Conservation (phyloP, 2,797 vertebrate genomes). For the Aviceda cuculoides region DNA sequence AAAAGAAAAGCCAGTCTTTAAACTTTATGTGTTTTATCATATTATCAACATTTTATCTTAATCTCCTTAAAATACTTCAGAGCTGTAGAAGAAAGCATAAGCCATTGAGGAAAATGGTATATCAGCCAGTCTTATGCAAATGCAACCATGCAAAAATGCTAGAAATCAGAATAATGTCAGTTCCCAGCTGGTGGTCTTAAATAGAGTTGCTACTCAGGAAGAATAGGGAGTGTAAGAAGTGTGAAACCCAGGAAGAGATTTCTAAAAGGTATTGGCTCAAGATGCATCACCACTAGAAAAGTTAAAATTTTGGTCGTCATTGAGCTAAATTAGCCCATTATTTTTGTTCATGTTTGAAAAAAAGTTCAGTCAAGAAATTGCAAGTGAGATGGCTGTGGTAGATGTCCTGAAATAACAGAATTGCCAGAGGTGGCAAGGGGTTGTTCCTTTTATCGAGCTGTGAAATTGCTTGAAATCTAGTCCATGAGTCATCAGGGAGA, state of each 20-base stretch:
- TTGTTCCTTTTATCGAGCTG: not conserved
- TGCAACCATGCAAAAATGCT: not conserved
- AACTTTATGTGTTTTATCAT: not conserved
- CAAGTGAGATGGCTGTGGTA: not conserved
- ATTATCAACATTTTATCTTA: not conserved
- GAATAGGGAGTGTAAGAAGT: not conserved
- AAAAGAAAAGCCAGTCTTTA: not conserved
- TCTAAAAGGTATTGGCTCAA: not conserved
- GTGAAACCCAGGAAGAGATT: not conserved
- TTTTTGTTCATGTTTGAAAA: not conserved
- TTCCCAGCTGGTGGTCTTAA: not conserved
- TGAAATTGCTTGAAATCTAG: not conserved
- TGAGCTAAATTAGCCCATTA: not conserved
- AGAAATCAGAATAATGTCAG: not conserved
- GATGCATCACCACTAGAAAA: not conserved
- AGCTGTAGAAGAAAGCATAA: not conserved
- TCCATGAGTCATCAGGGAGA: not conserved
- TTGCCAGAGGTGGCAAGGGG: not conserved
- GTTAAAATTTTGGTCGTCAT: not conserved
- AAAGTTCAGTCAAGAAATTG: not conserved
- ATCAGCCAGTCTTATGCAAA: not conserved
- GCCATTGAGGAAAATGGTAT: not conserved
- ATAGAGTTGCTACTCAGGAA: not conserved
- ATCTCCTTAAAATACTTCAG: not conserved
- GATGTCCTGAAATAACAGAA: not conserved